phyloP scores from a whole-genome alignment of 2,797 vertebrate species.

The Paedocypris micromegethes region DNA sequence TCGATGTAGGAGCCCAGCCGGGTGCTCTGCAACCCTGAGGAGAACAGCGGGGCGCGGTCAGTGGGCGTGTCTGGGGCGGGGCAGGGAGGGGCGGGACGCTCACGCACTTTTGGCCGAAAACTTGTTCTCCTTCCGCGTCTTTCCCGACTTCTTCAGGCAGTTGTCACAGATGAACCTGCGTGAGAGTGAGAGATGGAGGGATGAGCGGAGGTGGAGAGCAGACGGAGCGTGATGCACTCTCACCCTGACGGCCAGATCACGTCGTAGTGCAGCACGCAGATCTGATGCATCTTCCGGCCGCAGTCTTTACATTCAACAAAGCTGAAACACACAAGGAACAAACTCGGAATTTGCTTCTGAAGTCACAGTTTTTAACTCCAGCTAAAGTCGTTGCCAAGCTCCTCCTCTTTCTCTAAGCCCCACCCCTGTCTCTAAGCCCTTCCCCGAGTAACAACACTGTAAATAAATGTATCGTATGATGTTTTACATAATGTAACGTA shows the following conservation, averaged over 20 bases:
- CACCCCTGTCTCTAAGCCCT: too few relatives aligned
- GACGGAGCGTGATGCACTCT: constrained; percentile 47
- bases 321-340: constrained; percentile 56
- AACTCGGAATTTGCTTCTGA: too few relatives aligned
- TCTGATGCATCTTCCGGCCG: constrained; percentile 98
- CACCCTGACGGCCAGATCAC: constrained; percentile 97
- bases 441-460: too few relatives aligned
- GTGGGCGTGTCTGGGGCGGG: neutral
- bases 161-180: constrained; percentile 93
- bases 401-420: too few relatives aligned
- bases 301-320: constrained; percentile 99
- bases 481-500: too few relatives aligned
- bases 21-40: constrained; percentile 83
- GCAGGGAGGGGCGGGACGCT: neutral
- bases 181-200: neutral
- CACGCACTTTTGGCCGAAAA: constrained; percentile 93
- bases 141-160: constrained; percentile 92
- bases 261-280: constrained; percentile 94
- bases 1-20: constrained; percentile 91
- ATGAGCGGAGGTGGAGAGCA: neutral
- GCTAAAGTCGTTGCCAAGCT: too few relatives aligned
- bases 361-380: too few relatives aligned
- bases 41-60: neutral
- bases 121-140: constrained; percentile 94
- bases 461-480: too few relatives aligned